Base-by-base conservation (phyloP, 2,113 vertebrate genomes). In the Dromaius novaehollandiae region DNA sequence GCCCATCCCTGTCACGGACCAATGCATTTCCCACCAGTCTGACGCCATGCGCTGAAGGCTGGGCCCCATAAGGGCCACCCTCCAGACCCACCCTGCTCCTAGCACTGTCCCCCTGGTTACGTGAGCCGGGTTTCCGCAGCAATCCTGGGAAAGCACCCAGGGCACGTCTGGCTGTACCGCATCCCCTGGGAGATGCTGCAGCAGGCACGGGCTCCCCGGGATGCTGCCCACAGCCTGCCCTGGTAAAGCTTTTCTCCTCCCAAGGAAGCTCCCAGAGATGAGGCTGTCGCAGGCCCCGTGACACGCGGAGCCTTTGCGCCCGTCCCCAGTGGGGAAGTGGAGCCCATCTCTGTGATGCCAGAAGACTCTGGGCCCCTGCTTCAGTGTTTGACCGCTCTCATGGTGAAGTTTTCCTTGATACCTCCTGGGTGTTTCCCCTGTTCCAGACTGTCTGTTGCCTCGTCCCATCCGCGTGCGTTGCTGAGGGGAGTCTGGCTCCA, bases 351-450 rank as follows among this genome's bases (percentile, higher is more conserved):
- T 9, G 16, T 5, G 56, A 30, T 9, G 56, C 30, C 9, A 32
- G 55, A 16, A 16, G 30, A 58, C 56, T 18, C 30, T 30, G 30
- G 56, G 56, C 56, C 32, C 16, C 56, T 9, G 56, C 56, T 58
- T 61, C 2, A 0, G 7, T 16, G 56, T 79, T 51, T 0, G 0
- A 25, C 58, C 0, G 0, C 55, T 18, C 34, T 83, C 14, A 1
- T 15, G 0, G 0, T 21, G 69, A 64, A 7, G 0, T 50, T 77
- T 11, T n/a, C 50, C 48, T 42, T 2, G 9, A 9, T 5, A 2
- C 40, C 53, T n/a, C 0, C 0, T 50, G 18, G 15, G 13, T 30
- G 6, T 16, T 18, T 58, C 56, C 56, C 56, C 56, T 58, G 8
- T 58, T 17, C 30, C 56, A 77, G 17, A 6, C 17, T 2, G 36